Conservation (phyloP, 2,888 invertebrate species). For the Caenorhabditis sp. region DNA sequence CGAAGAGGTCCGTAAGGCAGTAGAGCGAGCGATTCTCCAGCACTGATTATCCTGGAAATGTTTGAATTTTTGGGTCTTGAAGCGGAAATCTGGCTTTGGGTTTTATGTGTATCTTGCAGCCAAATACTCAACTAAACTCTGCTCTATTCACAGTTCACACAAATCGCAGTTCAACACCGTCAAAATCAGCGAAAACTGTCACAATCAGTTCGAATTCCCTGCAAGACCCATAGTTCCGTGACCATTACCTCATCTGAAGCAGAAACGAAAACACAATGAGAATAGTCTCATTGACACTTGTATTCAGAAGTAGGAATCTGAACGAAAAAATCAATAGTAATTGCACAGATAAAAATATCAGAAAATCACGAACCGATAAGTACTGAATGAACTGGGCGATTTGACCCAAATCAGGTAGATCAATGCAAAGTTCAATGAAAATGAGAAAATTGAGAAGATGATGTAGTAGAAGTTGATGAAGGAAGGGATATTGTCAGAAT, state of each 20-base stretch:
- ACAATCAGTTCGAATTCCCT: too few species aligned
- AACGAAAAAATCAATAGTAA: neutral
- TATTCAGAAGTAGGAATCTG: constrained; percentile 49
- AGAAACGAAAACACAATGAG: constrained; percentile 49
- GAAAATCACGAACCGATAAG: constrained; percentile 41
- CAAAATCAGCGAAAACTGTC: too few species aligned
- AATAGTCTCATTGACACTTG: constrained; percentile 44
- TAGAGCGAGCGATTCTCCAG: constrained; percentile 53
- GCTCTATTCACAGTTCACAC: too few species aligned
- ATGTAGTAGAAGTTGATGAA: constrained; percentile 48
- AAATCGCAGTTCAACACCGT: too few species aligned
- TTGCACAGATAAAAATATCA: too few species aligned
- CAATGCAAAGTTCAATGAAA: constrained; percentile 41
- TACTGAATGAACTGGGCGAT: constrained; percentile 47
- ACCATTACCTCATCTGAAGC: constrained; percentile 53
- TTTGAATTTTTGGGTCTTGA: too few species aligned
- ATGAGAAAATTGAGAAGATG: constrained; percentile 18
- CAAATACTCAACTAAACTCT: too few species aligned
- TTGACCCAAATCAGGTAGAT: constrained; percentile 48
- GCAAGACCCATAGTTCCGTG: too few species aligned
- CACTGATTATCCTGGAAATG: constrained; percentile 55
- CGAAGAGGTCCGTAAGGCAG: constrained; percentile 47
- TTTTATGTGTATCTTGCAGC: too few species aligned
- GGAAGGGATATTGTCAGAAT: too few species aligned
- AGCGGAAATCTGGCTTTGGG: too few species aligned